Percentiles rank a stretch among this genome's conserved stretches.
These are phyloP conservation scores for Rotaria sp. DNA, from an alignment of 2,888 invertebrate genomes.

Conservation along the genomic window DNA sequence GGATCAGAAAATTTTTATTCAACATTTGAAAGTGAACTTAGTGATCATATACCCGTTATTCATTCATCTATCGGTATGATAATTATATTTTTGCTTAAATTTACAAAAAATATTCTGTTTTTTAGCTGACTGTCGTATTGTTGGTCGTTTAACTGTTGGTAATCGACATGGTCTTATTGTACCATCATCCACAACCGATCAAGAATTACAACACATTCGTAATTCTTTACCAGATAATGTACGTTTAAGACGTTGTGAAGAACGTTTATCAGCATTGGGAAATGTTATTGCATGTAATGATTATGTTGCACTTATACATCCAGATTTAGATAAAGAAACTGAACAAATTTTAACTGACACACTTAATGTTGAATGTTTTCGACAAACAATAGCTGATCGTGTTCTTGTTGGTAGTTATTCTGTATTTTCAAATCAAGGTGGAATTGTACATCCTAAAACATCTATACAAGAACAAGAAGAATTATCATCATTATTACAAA, in stretches of 20 bases:
- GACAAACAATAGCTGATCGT: slow-evolving; percentile 61
- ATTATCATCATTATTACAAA: slow-evolving; percentile 85
- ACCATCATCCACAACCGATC: slow-evolving; percentile 74
- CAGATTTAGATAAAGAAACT: slow-evolving; percentile 88
- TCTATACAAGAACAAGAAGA: slow-evolving; percentile 88
- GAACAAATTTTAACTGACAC: slow-evolving; percentile 88
- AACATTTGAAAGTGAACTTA: slow-evolving; percentile 86
- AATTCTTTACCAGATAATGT: slow-evolving; percentile 88
- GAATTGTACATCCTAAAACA: slow-evolving; percentile 86
- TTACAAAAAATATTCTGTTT: background rate
- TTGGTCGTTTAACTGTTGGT: slow-evolving; percentile 81
- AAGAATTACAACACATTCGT: slow-evolving; percentile 67
- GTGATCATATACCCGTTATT: slow-evolving; percentile 85
- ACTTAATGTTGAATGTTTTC: slow-evolving; percentile 70
- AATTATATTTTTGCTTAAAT: background rate
- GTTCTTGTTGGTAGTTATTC: slow-evolving; percentile 90
- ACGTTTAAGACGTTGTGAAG: slow-evolving; percentile 85
- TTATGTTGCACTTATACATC: slow-evolving; percentile 94
- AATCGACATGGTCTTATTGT: slow-evolving; percentile 88
- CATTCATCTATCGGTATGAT: slow-evolving; percentile 69
- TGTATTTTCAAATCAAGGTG: slow-evolving; percentile 86
- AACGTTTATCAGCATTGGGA: slow-evolving; percentile 90
- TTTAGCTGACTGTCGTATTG: slow-evolving; percentile 78
- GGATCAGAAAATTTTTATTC: slow-evolving; percentile 97
- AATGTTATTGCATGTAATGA: slow-evolving; percentile 97